Base-by-base conservation (phyloP, 2,888 invertebrate genomes). In the Drosophila percnosoma region DNA sequence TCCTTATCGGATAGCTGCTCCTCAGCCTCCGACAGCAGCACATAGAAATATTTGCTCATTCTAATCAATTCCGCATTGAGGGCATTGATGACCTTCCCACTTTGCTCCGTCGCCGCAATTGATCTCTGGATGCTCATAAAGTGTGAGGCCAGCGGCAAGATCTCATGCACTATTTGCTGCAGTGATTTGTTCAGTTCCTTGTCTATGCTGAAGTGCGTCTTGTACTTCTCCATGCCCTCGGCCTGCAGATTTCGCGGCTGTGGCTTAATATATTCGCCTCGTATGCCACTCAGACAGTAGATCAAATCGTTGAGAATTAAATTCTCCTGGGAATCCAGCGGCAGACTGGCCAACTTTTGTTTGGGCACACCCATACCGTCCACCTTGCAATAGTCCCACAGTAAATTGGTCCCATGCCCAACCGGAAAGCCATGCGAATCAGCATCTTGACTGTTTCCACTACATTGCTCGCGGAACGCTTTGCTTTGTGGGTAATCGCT, bases 81-180 rank as follows among this genome's bases (percentile, higher is more conserved):
- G 1, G 99, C 98, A 94, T 99, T 98, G 91, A 98, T 95, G 0
- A 99, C 98, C 93, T 98, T 96, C 11, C 99, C 98, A 92, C 98
- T 97, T 10, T 62, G 59, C 11, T 85, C 62, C 1, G 58, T 79
- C 6, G 27, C 54, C 1, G 67, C 61, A 62, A 97, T 95, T 92
- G 98, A 98, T 87, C 97, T 94, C 70, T 97, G 95, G 38, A 98
- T 95, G 83, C 96, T 96, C 0, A 98, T 98, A 92, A 97, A 98
- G 92, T 97, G 95, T 1, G 97, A 96, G 52, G 98, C 98, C 36
- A 99, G 92, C 0, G 98, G 98, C 68, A 98, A 93, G 91, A 98
- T 97, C 92, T 92, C 87, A n/a, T 91, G 80, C 10, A 92, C 86
- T 62, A 92, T 87, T 59, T 93, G 92, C n/a, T 82, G 69, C 45